Evolutionary conservation across 2,113 vertebrate genomes (phyloP).

Genomic region (Mus pahari): DNA sequence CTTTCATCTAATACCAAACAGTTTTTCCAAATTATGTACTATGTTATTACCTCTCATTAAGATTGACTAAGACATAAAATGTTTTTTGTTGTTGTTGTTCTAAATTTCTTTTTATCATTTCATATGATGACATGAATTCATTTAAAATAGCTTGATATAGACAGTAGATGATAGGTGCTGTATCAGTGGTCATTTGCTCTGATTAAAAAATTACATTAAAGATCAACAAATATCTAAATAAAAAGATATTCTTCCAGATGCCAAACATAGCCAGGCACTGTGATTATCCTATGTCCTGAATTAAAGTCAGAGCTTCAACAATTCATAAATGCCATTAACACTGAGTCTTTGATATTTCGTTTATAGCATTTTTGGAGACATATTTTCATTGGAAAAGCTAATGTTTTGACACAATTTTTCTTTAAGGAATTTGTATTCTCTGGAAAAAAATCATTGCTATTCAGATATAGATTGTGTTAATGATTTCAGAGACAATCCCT

Average conservation of each 20-base stretch:
- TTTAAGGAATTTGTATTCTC: not conserved
- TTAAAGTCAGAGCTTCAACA: not conserved
- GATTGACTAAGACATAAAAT: not conserved
- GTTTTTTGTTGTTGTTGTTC: not conserved
- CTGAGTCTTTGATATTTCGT: not conserved
- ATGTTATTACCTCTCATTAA: not conserved
- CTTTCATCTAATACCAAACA: not conserved
- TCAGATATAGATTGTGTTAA: not conserved
- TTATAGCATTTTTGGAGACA: not conserved
- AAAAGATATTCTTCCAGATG: not conserved
- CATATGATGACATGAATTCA: not conserved
- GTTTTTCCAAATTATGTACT: not conserved
- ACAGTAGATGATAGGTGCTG: not conserved
- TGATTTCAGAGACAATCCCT: conserved; percentile 21
- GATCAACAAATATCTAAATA: not conserved
- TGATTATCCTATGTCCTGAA: not conserved
- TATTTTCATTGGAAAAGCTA: conserved; percentile 1
- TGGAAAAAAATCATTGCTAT: not conserved
- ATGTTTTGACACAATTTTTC: not conserved
- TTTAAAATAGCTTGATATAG: not conserved
- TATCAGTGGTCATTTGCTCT: not conserved
- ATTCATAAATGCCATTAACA: not conserved
- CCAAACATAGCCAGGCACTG: not conserved
- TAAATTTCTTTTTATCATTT: not conserved
- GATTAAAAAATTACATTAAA: not conserved